phyloP scores from a whole-genome alignment of 2,113 vertebrate species.

The Odontophorus gujanensis region DNA sequence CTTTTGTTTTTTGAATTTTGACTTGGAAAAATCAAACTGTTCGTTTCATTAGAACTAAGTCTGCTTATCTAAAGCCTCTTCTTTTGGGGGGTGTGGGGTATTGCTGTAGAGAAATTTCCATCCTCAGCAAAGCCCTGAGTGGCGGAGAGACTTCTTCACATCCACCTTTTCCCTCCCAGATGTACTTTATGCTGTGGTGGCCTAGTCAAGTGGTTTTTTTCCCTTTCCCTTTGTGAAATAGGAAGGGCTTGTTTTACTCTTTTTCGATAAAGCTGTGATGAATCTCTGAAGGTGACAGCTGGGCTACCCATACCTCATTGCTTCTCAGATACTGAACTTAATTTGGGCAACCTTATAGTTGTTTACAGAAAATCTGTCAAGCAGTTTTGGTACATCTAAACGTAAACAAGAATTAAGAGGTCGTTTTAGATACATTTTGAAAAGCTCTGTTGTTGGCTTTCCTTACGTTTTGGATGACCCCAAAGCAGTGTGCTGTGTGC shows the following conservation, averaged over 20 bases:
- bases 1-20: neutral
- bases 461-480: neutral
- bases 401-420: neutral
- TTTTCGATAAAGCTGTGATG: neutral
- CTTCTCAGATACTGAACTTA: neutral
- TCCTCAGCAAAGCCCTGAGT: neutral
- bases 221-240: neutral
- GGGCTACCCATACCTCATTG: neutral
- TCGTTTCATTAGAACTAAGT: neutral
- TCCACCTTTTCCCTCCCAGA: neutral
- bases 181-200: neutral
- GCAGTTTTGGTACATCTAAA: neutral
- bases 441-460: neutral
- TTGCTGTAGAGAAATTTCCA: neutral
- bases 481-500: rapidly evolving
- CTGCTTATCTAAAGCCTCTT: rapidly evolving
- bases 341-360: neutral
- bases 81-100: neutral
- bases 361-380: neutral
- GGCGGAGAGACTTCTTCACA: neutral
- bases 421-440: neutral
- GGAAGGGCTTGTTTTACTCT: neutral
- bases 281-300: neutral
- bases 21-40: neutral
- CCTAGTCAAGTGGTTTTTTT: neutral